Evolutionary conservation across 1,140 invertebrate species (phyloP).

Genomic region (Plutomurus gul): DNA sequence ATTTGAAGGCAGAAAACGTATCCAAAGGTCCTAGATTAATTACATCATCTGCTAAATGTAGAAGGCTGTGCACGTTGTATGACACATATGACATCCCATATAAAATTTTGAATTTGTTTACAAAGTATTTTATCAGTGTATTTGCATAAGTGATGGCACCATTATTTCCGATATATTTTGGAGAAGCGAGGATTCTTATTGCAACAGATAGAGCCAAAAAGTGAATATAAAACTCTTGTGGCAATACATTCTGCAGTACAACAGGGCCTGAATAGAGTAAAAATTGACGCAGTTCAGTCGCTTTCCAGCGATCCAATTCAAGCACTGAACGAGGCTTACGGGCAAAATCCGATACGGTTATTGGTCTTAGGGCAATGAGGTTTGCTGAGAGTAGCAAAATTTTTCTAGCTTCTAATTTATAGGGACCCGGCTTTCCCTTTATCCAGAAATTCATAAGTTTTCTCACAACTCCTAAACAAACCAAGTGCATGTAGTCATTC

Average conservation of each 20-base stretch:
- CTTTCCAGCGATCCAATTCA: conserved; percentile 60
- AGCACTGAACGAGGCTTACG: conserved; percentile 57
- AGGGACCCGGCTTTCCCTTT: not conserved
- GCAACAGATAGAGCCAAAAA: conserved; percentile 56
- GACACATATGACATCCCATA: conserved; percentile 54
- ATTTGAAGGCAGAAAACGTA: conserved; percentile 37
- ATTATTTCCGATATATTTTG: not conserved
- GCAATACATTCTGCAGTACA: conserved; percentile 55
- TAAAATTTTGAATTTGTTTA: conserved; percentile 46
- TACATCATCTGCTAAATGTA: conserved; percentile 41
- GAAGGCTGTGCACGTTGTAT: conserved; percentile 56
- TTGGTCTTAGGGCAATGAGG: not conserved
- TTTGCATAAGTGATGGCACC: conserved; percentile 54
- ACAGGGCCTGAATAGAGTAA: conserved; percentile 60
- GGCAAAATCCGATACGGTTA: conserved; percentile 56
- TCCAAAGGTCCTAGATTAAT: conserved; percentile 36
- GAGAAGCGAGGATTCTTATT: conserved; percentile 50
- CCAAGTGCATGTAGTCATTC: not conserved
- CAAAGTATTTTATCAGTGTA: conserved; percentile 55
- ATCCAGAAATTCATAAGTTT: not conserved
- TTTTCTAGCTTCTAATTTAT: not conserved
- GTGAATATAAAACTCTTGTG: conserved; percentile 56
- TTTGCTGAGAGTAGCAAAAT: not conserved
- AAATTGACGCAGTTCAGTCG: conserved; percentile 60
- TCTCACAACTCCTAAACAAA: not conserved